Percentiles rank a stretch among this genome's conserved stretches.
Conservation (phyloP, 1,140 invertebrate genomes). For the Ylistrum balloti region DNA sequence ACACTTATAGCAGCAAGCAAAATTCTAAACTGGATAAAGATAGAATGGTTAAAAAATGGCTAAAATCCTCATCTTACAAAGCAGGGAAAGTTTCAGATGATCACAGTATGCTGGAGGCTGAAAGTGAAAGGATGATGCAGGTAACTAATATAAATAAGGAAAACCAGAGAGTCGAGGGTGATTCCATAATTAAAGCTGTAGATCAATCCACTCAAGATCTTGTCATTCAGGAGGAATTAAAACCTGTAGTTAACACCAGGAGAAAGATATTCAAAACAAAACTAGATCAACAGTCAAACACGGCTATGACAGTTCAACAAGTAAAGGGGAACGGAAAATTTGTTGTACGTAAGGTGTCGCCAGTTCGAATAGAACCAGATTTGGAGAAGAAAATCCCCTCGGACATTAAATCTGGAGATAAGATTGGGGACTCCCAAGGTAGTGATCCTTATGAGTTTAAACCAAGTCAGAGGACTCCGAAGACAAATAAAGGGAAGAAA, state of each 20-base stretch:
- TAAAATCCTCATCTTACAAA: not conserved
- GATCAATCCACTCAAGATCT: not conserved
- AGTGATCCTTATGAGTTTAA: slow-evolving; percentile 72
- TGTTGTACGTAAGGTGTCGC: not conserved
- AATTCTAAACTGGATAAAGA: not conserved
- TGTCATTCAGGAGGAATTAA: not conserved
- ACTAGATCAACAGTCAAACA: not conserved
- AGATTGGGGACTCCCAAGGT: not conserved
- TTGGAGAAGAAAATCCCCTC: not conserved
- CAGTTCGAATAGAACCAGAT: not conserved
- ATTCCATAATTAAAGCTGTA: no score
- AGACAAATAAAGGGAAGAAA: slow-evolving; percentile 53
- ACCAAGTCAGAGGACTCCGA: slow-evolving; percentile 66
- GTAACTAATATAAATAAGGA: not conserved
- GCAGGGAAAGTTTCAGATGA: not conserved
- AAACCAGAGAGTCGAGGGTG: not conserved
- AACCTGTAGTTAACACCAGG: not conserved
- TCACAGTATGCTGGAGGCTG: not conserved
- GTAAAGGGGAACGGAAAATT: not conserved
- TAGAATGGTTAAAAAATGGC: slow-evolving; percentile 38
- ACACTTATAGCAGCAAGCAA: not conserved
- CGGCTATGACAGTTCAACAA: not conserved
- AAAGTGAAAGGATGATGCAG: not conserved
- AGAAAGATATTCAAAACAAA: not conserved
- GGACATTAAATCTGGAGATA: not conserved